Conservation (phyloP, 2,113 vertebrate species). For the Neomonachus schauinslandi region DNA sequence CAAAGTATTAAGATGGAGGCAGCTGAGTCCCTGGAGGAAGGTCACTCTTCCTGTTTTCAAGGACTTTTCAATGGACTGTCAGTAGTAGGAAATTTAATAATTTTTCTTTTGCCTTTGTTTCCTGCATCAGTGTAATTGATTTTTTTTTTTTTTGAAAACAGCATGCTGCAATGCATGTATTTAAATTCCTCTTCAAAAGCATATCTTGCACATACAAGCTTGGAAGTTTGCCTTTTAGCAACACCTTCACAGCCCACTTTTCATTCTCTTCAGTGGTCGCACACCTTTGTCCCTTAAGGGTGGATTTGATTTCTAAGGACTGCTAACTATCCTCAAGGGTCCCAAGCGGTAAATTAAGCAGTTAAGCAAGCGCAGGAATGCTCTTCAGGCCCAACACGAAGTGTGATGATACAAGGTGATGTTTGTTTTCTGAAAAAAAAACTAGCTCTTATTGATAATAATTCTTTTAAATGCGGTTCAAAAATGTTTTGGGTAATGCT, state of each 20-base stretch:
- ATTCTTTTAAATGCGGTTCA: neutral
- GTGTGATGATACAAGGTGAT: neutral
- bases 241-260: neutral
- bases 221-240: neutral
- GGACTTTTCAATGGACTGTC: neutral
- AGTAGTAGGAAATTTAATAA: neutral
- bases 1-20: neutral
- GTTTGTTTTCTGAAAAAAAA: conserved; percentile 49
- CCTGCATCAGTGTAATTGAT: neutral
- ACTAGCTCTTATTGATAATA: neutral
- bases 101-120: neutral
- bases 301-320: neutral
- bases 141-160: neutral
- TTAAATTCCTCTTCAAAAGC: neutral
- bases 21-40: neutral
- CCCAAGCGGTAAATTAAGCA: neutral
- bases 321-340: neutral
- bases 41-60: neutral
- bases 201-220: neutral
- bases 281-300: neutral
- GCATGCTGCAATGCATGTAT: neutral
- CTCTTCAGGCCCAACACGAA: neutral
- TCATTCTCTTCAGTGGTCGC: neutral
- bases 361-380: neutral
- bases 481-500: neutral